Percentiles rank a stretch among this genome's conserved stretches.
These are phyloP conservation scores for Pseudochaenichthys georgianus DNA, from an alignment of 2,797 vertebrate species.

Conservation along the genomic window DNA sequence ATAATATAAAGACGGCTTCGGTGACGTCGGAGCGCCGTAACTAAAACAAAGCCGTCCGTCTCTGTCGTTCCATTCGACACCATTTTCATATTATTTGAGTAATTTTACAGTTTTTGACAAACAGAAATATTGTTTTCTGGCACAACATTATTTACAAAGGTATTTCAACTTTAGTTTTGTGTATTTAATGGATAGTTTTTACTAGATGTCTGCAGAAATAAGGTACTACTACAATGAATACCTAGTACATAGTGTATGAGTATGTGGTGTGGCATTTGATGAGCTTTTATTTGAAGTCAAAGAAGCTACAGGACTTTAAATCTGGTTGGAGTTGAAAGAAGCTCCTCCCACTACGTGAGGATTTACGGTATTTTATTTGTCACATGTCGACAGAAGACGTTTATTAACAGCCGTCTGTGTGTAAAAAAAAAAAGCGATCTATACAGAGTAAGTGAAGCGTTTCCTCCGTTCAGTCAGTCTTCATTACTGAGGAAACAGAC, in stretches of 20 bases:
- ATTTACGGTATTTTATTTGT: constrained; percentile 29
- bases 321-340: not conserved
- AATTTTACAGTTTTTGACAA: too few relatives aligned
- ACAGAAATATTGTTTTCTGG: too few relatives aligned
- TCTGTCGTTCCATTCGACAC: too few relatives aligned
- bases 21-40: too few relatives aligned
- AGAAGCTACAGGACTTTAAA: too few relatives aligned
- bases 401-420: constrained; percentile 1
- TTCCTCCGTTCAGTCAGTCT: constrained; percentile 53
- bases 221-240: not conserved
- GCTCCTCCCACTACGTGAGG: constrained; percentile 13
- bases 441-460: constrained; percentile 11
- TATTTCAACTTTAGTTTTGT: too few relatives aligned
- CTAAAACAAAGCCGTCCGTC: too few relatives aligned
- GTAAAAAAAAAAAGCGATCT: constrained; percentile 15
- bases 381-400: constrained; percentile 9
- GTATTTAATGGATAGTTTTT: too few relatives aligned
- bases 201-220: not conserved
- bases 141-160: too few relatives aligned
- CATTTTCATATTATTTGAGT: too few relatives aligned
- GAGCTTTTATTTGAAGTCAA: not conserved
- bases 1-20: too few relatives aligned
- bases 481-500: constrained; percentile 64
- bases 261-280: not conserved
- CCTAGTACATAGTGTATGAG: not conserved